Base-by-base conservation (phyloP, 1,140 invertebrate genomes). In the Pemphigus obesinymphae region DNA sequence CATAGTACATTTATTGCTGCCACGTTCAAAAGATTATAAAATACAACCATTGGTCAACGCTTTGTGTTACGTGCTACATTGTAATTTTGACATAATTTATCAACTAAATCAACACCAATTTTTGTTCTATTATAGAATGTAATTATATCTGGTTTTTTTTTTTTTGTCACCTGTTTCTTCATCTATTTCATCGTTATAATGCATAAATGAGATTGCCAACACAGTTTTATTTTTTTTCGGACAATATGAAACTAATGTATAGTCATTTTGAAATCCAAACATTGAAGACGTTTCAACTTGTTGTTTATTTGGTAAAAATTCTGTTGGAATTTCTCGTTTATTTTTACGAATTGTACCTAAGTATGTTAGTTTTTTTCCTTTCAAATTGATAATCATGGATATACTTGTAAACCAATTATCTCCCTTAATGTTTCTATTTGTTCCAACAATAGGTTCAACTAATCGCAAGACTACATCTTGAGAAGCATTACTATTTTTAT, bases 271-370 rank as follows among this genome's bases (percentile, higher is more conserved):
- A 61, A 82, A 76, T 17, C 20, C 29, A 61, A 76, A 76, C 34
- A 58, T 6, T 17, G 43, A 61, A 17, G 82, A 73, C n/a, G 6
- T 29, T 40, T 45, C 82, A 34, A 29, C 11, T 40, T 26, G n/a
- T 20, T 40, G 15, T 72, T 50, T 61, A 70, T 63, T n/a, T 80
- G 66, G 29, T 83, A 48, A 76, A 86, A 86, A 83, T 86, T 88
- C 40, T 87, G 87, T 84, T 29, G 58, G 58, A 3, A 63, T 26
- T 23, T 63, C 58, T n/a, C n/a, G n/a, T n/a, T n/a, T n/a, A n/a
- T n/a, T n/a, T n/a, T n/a, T n/a, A n/a, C n/a, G n/a, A n/a, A 88
- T 26, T 7, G 85, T 88, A 5, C 85, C 87, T n/a, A 86, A 84
- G 15, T 66, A 26, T 20, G 73, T 83, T n/a, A 83, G 53, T 15